Base-by-base conservation (phyloP, 1,140 invertebrate species). In the Scaptomyza graminum region DNA sequence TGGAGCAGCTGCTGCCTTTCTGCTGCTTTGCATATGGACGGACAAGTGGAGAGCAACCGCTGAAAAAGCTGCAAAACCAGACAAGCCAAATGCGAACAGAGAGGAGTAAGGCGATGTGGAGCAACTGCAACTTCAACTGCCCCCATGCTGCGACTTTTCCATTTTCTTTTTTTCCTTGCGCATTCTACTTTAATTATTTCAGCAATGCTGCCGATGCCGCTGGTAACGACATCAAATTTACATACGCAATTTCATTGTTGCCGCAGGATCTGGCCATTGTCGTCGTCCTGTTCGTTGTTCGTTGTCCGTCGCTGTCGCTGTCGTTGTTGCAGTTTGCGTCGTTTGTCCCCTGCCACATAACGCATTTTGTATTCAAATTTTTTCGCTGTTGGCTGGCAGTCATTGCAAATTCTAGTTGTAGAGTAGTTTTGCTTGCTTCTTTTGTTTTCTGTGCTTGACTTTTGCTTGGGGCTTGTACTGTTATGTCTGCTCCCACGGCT, bases 161-260 rank as follows among this genome's bases (percentile, higher is more conserved):
- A 47, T 47, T 25, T 55, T 15, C 34, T 31, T 12, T 62, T 61
- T 41, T 64, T 61, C 31, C 57, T 13, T 43, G 67, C 78, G 79
- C 79, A 88, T 83, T 83, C 79, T 73, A 88, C 83, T 88, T 88
- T 88, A 88, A 88, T 88, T 88, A 88, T 88, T 88, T 88, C 83
- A 88, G 76, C 79, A 74, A 88, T 83, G 81, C 80, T 61, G 75
- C 75, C 59, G 68, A 68, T 67, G 78, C 80, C 78, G 57, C 47
- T 81, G 82, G 82, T 87, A 87, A 87, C 83, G 82, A 87, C 82
- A 87, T 87, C 63, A 88, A 88, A 88, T 88, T 88, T 88, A 88
- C 83, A 88, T 88, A 88, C 83, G 83, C 83, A 88, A 88, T 88
- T 88, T 88, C 79, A 88, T 88, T 88, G 83, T 88, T 88, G 83